These are phyloP conservation scores for Sciaenops ocellatus DNA, from an alignment of 2,797 vertebrate genomes.

Conservation along the genomic window DNA sequence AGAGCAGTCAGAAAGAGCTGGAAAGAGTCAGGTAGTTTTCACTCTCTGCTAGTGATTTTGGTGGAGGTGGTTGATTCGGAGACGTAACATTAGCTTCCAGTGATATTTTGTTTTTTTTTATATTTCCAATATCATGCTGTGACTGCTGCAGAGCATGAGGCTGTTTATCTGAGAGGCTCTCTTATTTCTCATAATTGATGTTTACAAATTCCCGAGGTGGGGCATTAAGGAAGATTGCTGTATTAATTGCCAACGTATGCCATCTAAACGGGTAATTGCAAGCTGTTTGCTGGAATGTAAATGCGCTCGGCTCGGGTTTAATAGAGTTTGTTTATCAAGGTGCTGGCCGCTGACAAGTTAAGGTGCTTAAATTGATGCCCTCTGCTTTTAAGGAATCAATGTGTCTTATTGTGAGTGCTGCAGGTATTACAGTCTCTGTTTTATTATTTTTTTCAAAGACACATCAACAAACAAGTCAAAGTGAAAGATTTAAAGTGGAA, in stretches of 20 bases:
- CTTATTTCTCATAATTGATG: constrained; percentile 75
- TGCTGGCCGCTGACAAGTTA: constrained; percentile 36
- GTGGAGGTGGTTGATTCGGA: constrained; percentile 30
- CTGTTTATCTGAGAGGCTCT: constrained; percentile 56
- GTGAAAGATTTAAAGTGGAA: neutral
- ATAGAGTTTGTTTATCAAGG: constrained; percentile 58
- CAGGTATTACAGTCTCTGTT: neutral
- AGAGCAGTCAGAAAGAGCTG: constrained; percentile 27
- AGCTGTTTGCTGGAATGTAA: constrained; percentile 62
- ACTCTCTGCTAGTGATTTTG: constrained; percentile 17
- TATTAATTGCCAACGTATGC: constrained; percentile 78
- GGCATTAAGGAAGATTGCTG: constrained; percentile 71
- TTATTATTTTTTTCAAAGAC: neutral
- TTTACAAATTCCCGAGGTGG: constrained; percentile 71
- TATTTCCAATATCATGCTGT: constrained; percentile 22
- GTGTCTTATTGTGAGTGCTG: constrained; percentile 2
- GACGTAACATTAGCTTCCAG: constrained; percentile 14
- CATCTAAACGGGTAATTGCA: constrained; percentile 68
- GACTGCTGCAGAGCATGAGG: constrained; percentile 20
- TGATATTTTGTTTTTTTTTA: neutral
- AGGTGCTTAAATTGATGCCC: constrained; percentile 43
- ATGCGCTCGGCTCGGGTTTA: constrained; percentile 59
- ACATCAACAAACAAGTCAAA: neutral
- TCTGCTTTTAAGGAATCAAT: constrained; percentile 32
- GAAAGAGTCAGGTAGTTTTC: constrained; percentile 23